Evolutionary conservation across 2,113 vertebrate genomes (phyloP), one percentile per base, ranked within the genome.

Genomic region (Microcebus jonahi): DNA sequence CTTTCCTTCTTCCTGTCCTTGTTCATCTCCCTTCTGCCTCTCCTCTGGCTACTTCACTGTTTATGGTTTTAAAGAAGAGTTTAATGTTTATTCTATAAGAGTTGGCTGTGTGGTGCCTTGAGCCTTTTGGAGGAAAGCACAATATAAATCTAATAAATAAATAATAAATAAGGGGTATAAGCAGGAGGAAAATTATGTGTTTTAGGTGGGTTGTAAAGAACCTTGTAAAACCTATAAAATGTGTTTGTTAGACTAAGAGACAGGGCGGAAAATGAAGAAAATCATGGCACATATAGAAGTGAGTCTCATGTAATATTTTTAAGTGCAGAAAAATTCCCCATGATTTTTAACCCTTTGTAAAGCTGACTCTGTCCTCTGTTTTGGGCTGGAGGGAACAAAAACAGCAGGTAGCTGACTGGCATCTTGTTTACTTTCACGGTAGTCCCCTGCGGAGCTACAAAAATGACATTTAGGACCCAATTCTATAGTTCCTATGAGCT

Each of bases 181-280:
- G 82, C 93, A 97, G 83, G 93, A 95, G 86, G 83, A 88, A 97
- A 97, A 96, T 93, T 80, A 94, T 63, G 45, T 70, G 59, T 90
- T 97, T 97, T 94, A 95, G 86, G 92, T 94, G 95, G 91, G 83
- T 84, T 96, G 89, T 97, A 95, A 97, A 97, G 94, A 94, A 81
- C 63, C 20, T 21, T 57, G 91, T 89, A 97, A 91, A 94, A 88
- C 36, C 88, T 87, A 57, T 96, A 94, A 95, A 95, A 57, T 86
- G 39, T 90, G 71, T 96, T 97, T 84, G 63, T 91, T 95, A 86
- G 79, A 77, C 73, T 36, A 96, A 83, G 73, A 94, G 93, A 31
- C 75, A 68, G 93, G 50, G 63, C 45, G 85, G 75, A 75, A 95
- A 95, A 45, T 89, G 53, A 42, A 89, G 82, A 80, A 57, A 23